Conservation (phyloP, 2,888 invertebrate genomes). For the Teleogryllus oceanicus region DNA sequence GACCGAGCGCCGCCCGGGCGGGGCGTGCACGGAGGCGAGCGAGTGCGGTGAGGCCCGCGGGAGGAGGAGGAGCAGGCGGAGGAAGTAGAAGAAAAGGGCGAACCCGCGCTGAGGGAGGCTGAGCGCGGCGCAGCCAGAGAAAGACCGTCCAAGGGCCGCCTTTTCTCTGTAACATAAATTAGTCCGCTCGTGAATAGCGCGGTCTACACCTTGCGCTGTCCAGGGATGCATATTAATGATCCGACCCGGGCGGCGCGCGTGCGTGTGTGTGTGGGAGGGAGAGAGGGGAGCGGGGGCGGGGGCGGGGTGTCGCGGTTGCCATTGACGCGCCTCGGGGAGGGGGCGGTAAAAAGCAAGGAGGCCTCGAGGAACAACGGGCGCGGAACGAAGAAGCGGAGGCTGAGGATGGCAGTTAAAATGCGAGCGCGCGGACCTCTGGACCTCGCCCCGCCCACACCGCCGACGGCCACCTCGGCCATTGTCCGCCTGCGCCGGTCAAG, state of each 20-base stretch:
- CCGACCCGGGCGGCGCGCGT: background rate
- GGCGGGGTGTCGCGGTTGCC: slow-evolving; percentile 8
- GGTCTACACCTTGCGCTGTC: slow-evolving; percentile 18
- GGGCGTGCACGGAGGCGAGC: background rate
- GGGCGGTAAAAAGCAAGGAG: slow-evolving; percentile 18
- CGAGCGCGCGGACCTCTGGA: background rate
- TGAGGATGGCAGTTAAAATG: slow-evolving; percentile 18
- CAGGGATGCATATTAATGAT: slow-evolving; percentile 18
- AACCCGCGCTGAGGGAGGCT: background rate
- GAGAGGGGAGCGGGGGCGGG: background rate
- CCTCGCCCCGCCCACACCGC: background rate
- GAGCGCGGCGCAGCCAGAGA: background rate
- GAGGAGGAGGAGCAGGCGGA: background rate
- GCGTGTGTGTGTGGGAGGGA: background rate
- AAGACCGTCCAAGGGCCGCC: slow-evolving; percentile 34
- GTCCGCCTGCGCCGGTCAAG: too few relatives aligned
- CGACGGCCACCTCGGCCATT: background rate
- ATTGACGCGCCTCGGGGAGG: background rate
- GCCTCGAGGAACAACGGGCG: background rate
- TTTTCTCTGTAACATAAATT: slow-evolving; percentile 40
- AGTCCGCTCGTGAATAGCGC: slow-evolving; percentile 24
- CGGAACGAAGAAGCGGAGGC: background rate
- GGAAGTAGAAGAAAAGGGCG: background rate
- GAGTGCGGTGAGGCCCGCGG: background rate
- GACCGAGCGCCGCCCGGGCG: background rate